phyloP scores from a whole-genome alignment of 2,888 invertebrate genomes.

The Zaprionus obscuricornis region DNA sequence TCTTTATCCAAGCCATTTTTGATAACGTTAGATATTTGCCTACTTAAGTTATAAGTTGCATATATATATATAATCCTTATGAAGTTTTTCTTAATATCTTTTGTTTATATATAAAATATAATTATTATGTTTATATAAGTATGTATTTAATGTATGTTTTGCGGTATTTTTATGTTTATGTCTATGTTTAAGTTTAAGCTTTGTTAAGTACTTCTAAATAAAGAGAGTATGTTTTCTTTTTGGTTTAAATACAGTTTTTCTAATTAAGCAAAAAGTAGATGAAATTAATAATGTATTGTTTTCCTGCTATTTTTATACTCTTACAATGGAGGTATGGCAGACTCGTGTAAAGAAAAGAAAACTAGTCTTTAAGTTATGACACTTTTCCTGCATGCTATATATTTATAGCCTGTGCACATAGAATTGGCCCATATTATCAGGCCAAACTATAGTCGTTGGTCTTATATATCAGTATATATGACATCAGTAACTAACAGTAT shows the following conservation, averaged over 20 bases:
- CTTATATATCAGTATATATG: too few relatives aligned
- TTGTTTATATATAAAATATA: constrained; percentile 70
- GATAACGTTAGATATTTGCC: constrained; percentile 61
- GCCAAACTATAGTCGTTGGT: too few relatives aligned
- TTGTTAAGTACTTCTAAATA: constrained; percentile 72
- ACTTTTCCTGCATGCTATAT: too few relatives aligned
- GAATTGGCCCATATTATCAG: too few relatives aligned
- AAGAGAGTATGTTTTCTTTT: constrained; percentile 68
- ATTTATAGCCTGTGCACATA: too few relatives aligned
- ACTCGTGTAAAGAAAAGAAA: too few relatives aligned
- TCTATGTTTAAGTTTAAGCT: constrained; percentile 29
- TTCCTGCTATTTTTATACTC: constrained; percentile 23
- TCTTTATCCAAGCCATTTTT: constrained; percentile 70
- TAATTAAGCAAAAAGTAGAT: constrained; percentile 72
- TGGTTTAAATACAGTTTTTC: constrained; percentile 55
- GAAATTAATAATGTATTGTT: constrained; percentile 56
- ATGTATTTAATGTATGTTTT: constrained; percentile 45
- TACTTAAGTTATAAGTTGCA: constrained; percentile 60
- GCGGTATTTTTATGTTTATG: constrained; percentile 23
- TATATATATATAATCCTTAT: constrained; percentile 46
- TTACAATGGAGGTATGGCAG: too few relatives aligned
- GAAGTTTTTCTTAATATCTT: constrained; percentile 31
- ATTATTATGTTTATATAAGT: constrained; percentile 43
- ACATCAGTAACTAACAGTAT: too few relatives aligned
- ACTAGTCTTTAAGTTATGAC: too few relatives aligned